These are phyloP conservation scores for Chloromyia formosa DNA, from an alignment of 2,888 invertebrate species.

Conservation along the genomic window DNA sequence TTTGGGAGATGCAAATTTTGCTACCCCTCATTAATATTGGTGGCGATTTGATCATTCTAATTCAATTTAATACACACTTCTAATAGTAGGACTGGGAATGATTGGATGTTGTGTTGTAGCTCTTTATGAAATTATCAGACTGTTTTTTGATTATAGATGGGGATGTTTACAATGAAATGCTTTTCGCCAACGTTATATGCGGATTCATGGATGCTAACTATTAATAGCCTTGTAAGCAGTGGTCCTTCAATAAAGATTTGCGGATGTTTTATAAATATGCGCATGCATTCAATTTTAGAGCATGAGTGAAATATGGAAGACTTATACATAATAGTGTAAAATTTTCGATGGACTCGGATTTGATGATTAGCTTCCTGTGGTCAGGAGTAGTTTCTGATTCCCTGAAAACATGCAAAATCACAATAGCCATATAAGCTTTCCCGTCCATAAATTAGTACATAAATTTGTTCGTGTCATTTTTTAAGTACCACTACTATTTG, in stretches of 20 bases:
- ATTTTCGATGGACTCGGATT: no score
- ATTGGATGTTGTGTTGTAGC: neutral
- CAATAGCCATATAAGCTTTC: no score
- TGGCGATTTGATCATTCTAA: neutral
- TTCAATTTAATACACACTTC: slow-evolving; percentile 3
- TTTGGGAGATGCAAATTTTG: neutral
- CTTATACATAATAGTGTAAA: no score
- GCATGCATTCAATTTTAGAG: neutral
- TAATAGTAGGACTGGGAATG: neutral
- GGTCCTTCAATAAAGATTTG: slow-evolving; percentile 21
- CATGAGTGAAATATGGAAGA: no score
- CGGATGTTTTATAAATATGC: neutral
- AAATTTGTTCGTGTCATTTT: no score
- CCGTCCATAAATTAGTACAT: no score
- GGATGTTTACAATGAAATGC: neutral
- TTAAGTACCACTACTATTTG: no score
- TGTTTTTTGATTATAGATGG: neutral
- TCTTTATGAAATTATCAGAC: neutral
- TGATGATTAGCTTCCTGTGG: no score
- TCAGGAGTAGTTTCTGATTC: no score
- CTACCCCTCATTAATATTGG: neutral
- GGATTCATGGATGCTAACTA: neutral
- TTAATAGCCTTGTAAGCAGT: slow-evolving; percentile 28
- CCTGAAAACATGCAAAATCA: no score
- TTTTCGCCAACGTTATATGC: neutral